Evolutionary conservation across 2,888 invertebrate species (phyloP).

Genomic region (Brachyptera putata): DNA sequence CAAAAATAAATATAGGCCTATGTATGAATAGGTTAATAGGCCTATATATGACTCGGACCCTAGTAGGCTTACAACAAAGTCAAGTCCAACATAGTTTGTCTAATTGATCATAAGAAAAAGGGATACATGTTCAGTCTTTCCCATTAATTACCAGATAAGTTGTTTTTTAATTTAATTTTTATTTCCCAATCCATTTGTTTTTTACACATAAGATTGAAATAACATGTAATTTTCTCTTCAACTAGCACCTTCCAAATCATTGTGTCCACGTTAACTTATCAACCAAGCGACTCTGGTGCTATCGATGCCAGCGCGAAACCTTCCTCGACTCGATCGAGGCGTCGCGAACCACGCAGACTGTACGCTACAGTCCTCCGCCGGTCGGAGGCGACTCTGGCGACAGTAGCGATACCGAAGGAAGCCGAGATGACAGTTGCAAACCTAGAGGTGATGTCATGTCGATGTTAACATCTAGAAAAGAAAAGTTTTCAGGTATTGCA

Average conservation of each 20-base stretch:
- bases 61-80: too few species aligned
- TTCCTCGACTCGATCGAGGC: constrained; percentile 50
- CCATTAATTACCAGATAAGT: too few species aligned
- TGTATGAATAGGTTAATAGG: too few species aligned
- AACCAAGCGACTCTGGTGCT: constrained; percentile 85
- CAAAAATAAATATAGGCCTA: too few species aligned
- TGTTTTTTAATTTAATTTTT: too few species aligned
- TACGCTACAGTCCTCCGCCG: constrained; percentile 22
- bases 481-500: constrained; percentile 1
- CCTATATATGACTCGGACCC: too few species aligned
- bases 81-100: too few species aligned
- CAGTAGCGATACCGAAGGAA: constrained; percentile 46
- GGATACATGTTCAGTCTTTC: too few species aligned
- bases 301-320: constrained; percentile 79
- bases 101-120: too few species aligned
- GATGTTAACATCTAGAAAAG: not conserved
- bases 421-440: constrained; percentile 48
- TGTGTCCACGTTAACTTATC: constrained; percentile 81
- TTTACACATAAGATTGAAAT: too few species aligned
- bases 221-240: too few species aligned
- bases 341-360: constrained; percentile 22
- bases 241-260: constrained; percentile 63
- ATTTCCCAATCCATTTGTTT: too few species aligned
- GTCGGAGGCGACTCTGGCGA: constrained; percentile 45
- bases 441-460: constrained; percentile 44